These are phyloP conservation scores for Cichladusa arquata DNA, from an alignment of 2,113 vertebrate genomes.

Conservation along the genomic window DNA sequence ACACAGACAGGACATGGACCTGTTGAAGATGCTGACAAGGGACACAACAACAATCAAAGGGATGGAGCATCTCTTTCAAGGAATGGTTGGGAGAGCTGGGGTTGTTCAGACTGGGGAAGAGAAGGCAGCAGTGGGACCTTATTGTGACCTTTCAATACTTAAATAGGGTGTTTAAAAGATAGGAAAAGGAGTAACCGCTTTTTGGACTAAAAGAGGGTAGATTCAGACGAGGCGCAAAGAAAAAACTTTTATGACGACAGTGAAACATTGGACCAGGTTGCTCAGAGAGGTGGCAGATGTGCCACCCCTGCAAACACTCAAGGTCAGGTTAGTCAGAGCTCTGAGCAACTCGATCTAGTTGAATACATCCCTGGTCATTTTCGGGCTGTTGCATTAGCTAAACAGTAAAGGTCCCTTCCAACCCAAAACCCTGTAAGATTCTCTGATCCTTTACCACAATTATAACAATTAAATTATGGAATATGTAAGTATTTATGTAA, in stretches of 20 bases:
- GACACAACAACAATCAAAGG: background rate
- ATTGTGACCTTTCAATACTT: background rate
- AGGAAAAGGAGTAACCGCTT: background rate
- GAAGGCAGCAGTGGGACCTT: background rate
- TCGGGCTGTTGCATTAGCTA: background rate
- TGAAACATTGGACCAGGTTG: background rate
- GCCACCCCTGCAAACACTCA: background rate
- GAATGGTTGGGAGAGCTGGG: accelerated
- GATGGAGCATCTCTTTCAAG: accelerated
- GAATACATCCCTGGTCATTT: background rate
- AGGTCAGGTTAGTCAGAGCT: background rate
- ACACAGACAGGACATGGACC: background rate
- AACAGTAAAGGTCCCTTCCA: background rate
- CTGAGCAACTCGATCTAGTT: background rate
- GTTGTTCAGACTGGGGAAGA: background rate
- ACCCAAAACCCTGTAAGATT: background rate
- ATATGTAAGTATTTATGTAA: background rate
- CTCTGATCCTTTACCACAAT: background rate
- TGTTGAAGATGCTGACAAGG: background rate
- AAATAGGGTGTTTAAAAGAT: background rate
- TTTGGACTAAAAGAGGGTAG: background rate
- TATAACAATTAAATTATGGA: background rate
- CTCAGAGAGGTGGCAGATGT: background rate
- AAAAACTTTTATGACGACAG: background rate
- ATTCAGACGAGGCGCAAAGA: background rate